These are phyloP conservation scores for Orchestes rusci DNA, from an alignment of 2,888 invertebrate species.

Conservation along the genomic window DNA sequence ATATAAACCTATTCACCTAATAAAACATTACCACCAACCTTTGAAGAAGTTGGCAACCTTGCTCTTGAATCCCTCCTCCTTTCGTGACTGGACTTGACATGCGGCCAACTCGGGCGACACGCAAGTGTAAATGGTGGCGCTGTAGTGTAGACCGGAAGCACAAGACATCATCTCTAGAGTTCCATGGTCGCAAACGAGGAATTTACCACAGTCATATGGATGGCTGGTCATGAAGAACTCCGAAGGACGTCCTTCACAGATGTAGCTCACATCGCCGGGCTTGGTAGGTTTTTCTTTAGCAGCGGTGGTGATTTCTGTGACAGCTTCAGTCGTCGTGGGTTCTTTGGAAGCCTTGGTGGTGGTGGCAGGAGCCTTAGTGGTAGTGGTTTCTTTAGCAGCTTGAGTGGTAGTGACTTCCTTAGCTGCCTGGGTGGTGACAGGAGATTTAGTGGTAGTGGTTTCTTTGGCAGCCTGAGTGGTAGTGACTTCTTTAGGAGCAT, in stretches of 20 bases:
- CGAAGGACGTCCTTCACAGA: constrained; percentile 23
- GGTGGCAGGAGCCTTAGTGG: too few species aligned
- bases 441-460: not conserved
- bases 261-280: constrained; percentile 20
- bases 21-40: too few species aligned
- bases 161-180: constrained; percentile 26
- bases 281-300: constrained; percentile 17
- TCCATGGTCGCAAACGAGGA: constrained; percentile 21
- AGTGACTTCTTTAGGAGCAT: constrained; percentile 2
- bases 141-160: constrained; percentile 20
- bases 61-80: too few species aligned
- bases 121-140: constrained; percentile 22
- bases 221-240: constrained; percentile 25
- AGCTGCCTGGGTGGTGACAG: not conserved
- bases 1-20: too few species aligned
- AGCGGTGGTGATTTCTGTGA: constrained; percentile 8
- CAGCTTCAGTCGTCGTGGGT: too few species aligned
- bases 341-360: too few species aligned
- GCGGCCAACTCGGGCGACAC: constrained; percentile 20
- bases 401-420: constrained; percentile 4
- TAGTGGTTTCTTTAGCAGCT: too few species aligned
- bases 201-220: constrained; percentile 20
- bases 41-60: too few species aligned
- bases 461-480: constrained; percentile 3
- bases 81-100: constrained; percentile 22